Base-by-base conservation (phyloP, 2,797 vertebrate species). In the Florisuga fusca region DNA sequence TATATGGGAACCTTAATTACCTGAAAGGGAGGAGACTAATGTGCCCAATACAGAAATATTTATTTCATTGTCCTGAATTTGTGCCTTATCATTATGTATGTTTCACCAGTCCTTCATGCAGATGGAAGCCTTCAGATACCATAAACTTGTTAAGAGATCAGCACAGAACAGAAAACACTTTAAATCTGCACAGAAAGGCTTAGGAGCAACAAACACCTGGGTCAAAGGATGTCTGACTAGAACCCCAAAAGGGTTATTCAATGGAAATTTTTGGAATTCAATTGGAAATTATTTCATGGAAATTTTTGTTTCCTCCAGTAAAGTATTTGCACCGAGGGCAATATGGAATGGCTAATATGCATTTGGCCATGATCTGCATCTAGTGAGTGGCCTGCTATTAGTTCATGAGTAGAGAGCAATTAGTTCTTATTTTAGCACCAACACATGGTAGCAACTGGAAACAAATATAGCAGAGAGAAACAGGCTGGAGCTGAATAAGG, bases 321-420 rank as follows among this genome's bases (percentile, higher is more conserved):
- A 83, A 89, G 54, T 41, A 87, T 77, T 80, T 74, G 54, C 61
- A 92, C 81, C 63, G 50, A 83, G 21, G 12, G 57, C 53, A 93
- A 53, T 25, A 45, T 48, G 16, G 33, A 82, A 74, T 33, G 46
- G 64, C 50, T 62, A 87, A 77, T 36, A 90, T 38, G 59, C 33
- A 59, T 68, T 89, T 87, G 82, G 57, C 75, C 69, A 41, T 41
- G 41, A 83, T 61, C 87, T 82, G 61, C 68, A 67, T 80, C 76
- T 80, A 68, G 91, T 57, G 57, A 87, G 64, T 57, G 72, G 74
- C 21, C 45, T 68, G 36, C 93, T 88, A 61, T 88, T 90, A 89
- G 80, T 84, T 92, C 90, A 96, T 84, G 77, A 94, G 55, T 54
- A 93, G 58, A 72, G 41, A 80, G 58, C 76, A 93, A 61, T 93